phyloP scores from a whole-genome alignment of 1,140 invertebrate genomes.

The Venustaconcha ellipsiformis region DNA sequence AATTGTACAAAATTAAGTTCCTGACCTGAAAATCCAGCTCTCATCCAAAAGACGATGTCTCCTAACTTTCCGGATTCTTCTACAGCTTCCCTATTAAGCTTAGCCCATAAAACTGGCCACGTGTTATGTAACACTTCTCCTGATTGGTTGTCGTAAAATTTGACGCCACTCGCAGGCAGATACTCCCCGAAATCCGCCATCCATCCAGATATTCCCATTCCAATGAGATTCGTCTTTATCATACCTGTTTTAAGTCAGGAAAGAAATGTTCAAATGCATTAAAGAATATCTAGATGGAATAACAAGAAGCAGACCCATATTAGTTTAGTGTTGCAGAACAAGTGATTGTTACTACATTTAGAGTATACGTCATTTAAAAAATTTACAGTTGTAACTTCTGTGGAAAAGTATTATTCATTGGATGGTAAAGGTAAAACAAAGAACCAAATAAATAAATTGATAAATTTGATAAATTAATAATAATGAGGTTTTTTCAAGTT shows the following conservation, averaged over 20 bases:
- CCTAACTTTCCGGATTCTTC: slow-evolving; percentile 51
- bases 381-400: too few relatives aligned
- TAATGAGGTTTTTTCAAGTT: too few relatives aligned
- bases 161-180: slow-evolving; percentile 52
- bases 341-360: too few relatives aligned
- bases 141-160: slow-evolving; percentile 35
- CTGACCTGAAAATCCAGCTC: slow-evolving; percentile 61
- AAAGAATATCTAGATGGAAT: too few relatives aligned
- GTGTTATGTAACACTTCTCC: slow-evolving; percentile 48
- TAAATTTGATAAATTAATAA: too few relatives aligned
- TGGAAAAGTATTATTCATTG: too few relatives aligned
- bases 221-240: slow-evolving; percentile 65
- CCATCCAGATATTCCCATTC: slow-evolving; percentile 67
- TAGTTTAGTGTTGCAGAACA: too few relatives aligned
- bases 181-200: slow-evolving; percentile 72
- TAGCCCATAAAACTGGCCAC: slow-evolving; percentile 59
- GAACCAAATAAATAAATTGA: too few relatives aligned
- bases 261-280: too few relatives aligned
- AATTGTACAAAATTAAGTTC: neutral
- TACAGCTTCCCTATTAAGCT: slow-evolving; percentile 59
- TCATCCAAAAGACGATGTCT: slow-evolving; percentile 66
- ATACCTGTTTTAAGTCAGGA: slow-evolving; percentile 31
- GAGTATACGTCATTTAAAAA: too few relatives aligned
- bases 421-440: too few relatives aligned
- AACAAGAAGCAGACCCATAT: too few relatives aligned